Evolutionary conservation across 2,797 vertebrate species (phyloP).

Genomic region (Sternotherus odoratus): DNA sequence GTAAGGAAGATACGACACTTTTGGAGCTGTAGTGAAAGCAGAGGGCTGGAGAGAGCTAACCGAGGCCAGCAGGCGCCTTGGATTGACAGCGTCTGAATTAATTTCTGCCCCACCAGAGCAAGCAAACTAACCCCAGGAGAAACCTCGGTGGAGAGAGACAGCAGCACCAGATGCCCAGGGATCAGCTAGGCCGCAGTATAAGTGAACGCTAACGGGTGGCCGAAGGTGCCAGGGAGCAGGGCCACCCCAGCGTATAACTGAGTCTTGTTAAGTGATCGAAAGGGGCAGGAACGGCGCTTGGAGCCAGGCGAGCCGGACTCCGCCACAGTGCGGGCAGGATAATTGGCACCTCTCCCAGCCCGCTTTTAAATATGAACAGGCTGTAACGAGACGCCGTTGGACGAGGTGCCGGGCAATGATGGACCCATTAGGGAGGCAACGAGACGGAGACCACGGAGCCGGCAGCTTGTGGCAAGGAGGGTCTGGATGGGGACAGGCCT

Average conservation of each 20-base stretch:
- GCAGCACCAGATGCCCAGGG: neutral
- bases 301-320: neutral
- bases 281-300: accelerated
- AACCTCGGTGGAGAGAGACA: neutral
- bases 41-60: neutral
- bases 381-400: neutral
- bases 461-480: neutral
- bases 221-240: neutral
- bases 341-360: neutral
- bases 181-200: neutral
- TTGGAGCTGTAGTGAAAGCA: neutral
- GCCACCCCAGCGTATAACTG: neutral
- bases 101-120: neutral
- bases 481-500: neutral
- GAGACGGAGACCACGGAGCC: neutral
- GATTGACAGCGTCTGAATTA: neutral
- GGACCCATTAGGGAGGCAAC: neutral
- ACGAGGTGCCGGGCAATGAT: neutral
- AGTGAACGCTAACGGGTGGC: neutral
- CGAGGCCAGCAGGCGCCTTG: neutral
- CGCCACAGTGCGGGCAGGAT: neutral
- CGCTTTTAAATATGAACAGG: neutral
- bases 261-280: neutral
- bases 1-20: neutral
- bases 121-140: neutral